Evolutionary conservation across 2,888 invertebrate genomes (phyloP), one percentile per base, ranked within the genome.

Genomic region (Tetragnatha montana): DNA sequence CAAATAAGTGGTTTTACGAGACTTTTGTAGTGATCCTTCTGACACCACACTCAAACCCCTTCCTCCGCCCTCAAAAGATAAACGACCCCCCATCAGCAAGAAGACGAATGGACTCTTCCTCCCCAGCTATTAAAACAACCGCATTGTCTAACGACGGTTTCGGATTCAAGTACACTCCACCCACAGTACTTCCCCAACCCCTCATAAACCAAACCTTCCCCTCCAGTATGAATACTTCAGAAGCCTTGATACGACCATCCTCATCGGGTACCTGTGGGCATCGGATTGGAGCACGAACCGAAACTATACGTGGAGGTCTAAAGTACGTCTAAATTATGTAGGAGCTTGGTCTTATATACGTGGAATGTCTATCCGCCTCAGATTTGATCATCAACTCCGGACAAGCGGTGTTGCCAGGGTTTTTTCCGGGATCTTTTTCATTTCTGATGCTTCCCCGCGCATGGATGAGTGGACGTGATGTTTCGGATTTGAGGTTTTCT

Each of bases 241-340:
- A 60, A 80, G 71, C 68, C 60, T 47, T 47, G 83, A 84, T 86
- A 60, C 85, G 74, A 80, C 73, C 49, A 79, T 86, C 71, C 71
- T 82, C 78, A 19, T 35, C 71, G 82, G 87, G 81, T 88, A 88
- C 87, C 87, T 88, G 87, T 88, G 49, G 87, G 47, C 87, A 12
- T 70, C 19, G 69, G 81, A 87, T 87, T 87, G 86, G 74, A 68
- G 80, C 86, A 87, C 86, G 86, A 87, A 75, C 81, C 69, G 69
- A 35, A 82, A 69, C 76, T 81, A n/a, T n/a, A 81, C 87, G 81
- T 47, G 70, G 70, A 69, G 70, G 70, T 50, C 69, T 78, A 88
- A 88, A 88, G 87, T 69, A 80, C 78, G 22, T n/a, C 51, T 88
- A 82, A 88, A 88, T 88, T 88, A 88, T 88, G 87, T 88, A 88